Evolutionary conservation across 1,140 invertebrate species (phyloP).

Genomic region (Lordiphosa clarofinis): DNA sequence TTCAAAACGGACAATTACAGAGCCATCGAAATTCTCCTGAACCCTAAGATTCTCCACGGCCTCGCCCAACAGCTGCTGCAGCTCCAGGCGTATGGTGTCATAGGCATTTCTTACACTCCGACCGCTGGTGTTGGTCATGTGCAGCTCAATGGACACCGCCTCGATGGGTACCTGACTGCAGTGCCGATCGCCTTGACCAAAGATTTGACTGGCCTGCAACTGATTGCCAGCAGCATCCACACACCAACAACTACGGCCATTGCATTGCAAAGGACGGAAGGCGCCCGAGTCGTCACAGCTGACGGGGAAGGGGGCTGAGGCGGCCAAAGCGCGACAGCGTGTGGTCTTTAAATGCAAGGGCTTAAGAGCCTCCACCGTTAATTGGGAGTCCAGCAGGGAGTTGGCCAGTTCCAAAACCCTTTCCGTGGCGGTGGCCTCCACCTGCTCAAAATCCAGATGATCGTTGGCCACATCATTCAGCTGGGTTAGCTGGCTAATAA

Average conservation of each 20-base stretch:
- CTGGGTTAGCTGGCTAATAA: conserved; percentile 84
- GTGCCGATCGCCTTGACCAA: conserved; percentile 81
- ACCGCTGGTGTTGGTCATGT: conserved; percentile 56
- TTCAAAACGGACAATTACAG: conserved; percentile 66
- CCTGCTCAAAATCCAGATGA: conserved; percentile 66
- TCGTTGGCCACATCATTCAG: conserved; percentile 81
- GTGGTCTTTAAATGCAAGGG: conserved; percentile 79
- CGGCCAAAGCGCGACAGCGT: conserved; percentile 83
- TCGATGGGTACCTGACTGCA: conserved; percentile 67
- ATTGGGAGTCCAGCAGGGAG: conserved; percentile 67
- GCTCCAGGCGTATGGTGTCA: conserved; percentile 60
- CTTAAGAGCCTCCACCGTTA: conserved; percentile 51
- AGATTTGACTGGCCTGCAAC: conserved; percentile 83
- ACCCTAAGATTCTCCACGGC: conserved; percentile 74
- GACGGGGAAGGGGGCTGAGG: conserved; percentile 81
- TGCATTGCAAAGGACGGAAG: conserved; percentile 88
- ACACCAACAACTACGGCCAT: conserved; percentile 88
- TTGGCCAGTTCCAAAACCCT: conserved; percentile 77
- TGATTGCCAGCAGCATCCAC: conserved; percentile 92
- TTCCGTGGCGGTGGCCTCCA: conserved; percentile 55
- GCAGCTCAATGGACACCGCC: conserved; percentile 71
- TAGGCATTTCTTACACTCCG: conserved; percentile 63
- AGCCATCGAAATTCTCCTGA: conserved; percentile 77
- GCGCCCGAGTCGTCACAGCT: conserved; percentile 85
- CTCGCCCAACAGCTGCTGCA: conserved; percentile 66